These are phyloP conservation scores for Sinosuthora webbiana DNA, from an alignment of 2,113 vertebrate species.

Conservation along the genomic window DNA sequence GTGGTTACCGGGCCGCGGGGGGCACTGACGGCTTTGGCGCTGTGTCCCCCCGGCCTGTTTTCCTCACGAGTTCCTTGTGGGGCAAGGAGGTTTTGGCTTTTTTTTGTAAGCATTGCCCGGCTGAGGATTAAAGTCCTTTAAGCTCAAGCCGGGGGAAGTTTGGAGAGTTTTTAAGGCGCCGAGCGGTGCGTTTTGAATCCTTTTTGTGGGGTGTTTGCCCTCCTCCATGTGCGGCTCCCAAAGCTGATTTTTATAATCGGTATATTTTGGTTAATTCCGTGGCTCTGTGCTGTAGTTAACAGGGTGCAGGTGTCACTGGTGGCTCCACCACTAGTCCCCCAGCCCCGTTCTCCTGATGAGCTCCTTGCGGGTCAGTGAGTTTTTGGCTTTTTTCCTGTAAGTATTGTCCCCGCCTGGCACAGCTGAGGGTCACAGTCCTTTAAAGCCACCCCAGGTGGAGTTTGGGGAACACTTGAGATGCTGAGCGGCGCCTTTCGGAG, in stretches of 20 bases:
- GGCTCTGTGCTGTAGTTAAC: rapidly evolving
- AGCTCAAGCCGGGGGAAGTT: background rate
- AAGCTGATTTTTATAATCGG: rapidly evolving
- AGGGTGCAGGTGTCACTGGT: background rate
- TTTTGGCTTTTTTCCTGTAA: background rate
- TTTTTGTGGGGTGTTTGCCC: background rate
- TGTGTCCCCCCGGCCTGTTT: background rate
- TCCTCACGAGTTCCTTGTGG: background rate
- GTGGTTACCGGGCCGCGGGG: rapidly evolving
- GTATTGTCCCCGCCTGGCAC: rapidly evolving
- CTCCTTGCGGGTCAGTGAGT: background rate
- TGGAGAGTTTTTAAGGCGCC: background rate
- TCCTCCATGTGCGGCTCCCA: background rate
- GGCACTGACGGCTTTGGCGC: rapidly evolving
- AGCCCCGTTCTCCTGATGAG: background rate
- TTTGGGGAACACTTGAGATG: rapidly evolving
- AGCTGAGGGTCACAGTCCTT: background rate
- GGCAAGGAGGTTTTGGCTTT: rapidly evolving
- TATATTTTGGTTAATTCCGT: rapidly evolving
- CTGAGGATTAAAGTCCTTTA: background rate
- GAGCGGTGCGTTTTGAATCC: rapidly evolving
- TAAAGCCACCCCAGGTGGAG: background rate
- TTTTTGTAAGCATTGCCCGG: background rate
- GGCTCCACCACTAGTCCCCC: background rate
- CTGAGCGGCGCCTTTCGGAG: rapidly evolving